Evolutionary conservation across 2,888 invertebrate genomes (phyloP).

Genomic region (Chironomus tentans): DNA sequence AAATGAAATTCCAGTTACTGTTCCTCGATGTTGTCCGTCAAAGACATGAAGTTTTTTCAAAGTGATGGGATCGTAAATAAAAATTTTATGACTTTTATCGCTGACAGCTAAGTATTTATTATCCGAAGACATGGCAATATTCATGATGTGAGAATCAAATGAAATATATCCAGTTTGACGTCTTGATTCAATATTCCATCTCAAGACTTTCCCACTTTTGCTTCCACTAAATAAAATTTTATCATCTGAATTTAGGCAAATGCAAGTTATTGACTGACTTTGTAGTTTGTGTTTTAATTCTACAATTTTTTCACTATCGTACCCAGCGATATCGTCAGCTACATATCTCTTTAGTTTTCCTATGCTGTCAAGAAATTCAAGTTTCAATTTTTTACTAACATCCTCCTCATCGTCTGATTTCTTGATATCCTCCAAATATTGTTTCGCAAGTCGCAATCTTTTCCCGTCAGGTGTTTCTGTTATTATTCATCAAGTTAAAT

Average conservation of each 20-base stretch:
- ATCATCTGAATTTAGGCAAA: constrained; percentile 67
- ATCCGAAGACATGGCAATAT: constrained; percentile 68
- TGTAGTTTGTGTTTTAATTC: constrained; percentile 68
- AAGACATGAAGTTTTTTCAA: constrained; percentile 71
- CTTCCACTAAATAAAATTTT: constrained; percentile 70
- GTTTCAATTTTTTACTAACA: constrained; percentile 61
- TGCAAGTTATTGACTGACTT: constrained; percentile 65
- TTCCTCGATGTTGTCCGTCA: constrained; percentile 60
- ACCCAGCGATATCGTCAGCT: constrained; percentile 52
- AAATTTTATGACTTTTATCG: constrained; percentile 58
- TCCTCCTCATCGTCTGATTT: constrained; percentile 51
- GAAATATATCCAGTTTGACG: constrained; percentile 49
- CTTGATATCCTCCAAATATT: constrained; percentile 76
- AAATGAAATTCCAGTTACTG: constrained; percentile 70
- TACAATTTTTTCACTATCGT: constrained; percentile 42
- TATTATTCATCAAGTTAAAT: background rate
- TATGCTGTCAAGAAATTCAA: constrained; percentile 77
- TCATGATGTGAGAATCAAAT: constrained; percentile 42
- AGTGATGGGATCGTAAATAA: constrained; percentile 74
- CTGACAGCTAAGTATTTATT: constrained; percentile 71
- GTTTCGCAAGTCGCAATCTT: constrained; percentile 77
- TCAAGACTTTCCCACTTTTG: constrained; percentile 79
- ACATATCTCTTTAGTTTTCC: constrained; percentile 68
- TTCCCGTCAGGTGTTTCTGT: constrained; percentile 85
- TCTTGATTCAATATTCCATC: constrained; percentile 65